These are phyloP conservation scores for Melanogrammus aeglefinus DNA, from an alignment of 2,797 vertebrate genomes.

Conservation along the genomic window DNA sequence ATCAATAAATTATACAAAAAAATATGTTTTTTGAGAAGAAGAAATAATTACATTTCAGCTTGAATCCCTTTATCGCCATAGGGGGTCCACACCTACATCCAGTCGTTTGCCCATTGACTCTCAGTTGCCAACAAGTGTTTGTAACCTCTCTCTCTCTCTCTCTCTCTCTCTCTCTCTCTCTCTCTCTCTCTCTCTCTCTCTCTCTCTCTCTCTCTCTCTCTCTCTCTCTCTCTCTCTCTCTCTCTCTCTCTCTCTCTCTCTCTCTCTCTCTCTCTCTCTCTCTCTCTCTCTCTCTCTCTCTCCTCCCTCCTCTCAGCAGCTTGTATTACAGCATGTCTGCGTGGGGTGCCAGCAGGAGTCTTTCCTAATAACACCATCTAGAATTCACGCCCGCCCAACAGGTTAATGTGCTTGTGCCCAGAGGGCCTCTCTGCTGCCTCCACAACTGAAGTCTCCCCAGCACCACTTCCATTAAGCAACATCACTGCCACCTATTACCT, in stretches of 20 bases:
- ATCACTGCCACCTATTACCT: conserved; percentile 68
- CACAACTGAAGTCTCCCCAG: conserved; percentile 65
- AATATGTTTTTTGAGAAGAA: no score
- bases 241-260: conserved; percentile 13
- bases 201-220: conserved; percentile 11
- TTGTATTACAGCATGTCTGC: neutral
- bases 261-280: neutral
- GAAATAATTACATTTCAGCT: no score
- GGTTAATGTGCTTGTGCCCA: conserved; percentile 79
- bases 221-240: conserved; percentile 14
- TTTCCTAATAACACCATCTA: conserved; percentile 77
- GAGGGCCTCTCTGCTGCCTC: conserved; percentile 72
- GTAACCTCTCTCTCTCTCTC: no score
- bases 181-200: neutral
- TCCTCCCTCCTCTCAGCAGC: no score
- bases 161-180: conserved; percentile 25
- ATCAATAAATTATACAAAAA: no score
- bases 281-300: conserved; percentile 24
- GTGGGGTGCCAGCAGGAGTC: conserved; percentile 61
- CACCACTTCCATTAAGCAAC: conserved; percentile 72
- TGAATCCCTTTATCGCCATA: no score
- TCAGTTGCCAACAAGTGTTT: no score
- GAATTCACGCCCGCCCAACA: conserved; percentile 77
- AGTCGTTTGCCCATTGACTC: no score
- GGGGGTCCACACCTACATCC: no score